Evolutionary conservation across 2,888 invertebrate genomes (phyloP).

Genomic region (Athetis lepigone): DNA sequence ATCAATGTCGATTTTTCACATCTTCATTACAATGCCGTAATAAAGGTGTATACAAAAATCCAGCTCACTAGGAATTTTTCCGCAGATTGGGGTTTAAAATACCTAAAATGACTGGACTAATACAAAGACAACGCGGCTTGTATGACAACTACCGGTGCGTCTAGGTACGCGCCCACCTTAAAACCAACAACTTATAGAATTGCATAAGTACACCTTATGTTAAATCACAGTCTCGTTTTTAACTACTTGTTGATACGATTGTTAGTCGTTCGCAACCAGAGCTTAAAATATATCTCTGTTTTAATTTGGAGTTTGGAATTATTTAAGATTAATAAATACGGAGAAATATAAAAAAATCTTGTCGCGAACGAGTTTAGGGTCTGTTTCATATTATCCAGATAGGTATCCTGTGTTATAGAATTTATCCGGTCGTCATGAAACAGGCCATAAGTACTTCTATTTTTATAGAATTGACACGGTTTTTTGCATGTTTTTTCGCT

Average conservation of each 20-base stretch:
- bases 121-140: no score
- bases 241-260: neutral
- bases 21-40: no score
- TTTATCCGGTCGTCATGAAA: neutral
- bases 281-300: neutral
- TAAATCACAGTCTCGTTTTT: neutral
- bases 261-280: constrained; percentile 14
- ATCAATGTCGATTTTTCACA: no score
- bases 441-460: neutral
- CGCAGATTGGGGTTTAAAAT: no score
- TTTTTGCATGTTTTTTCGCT: constrained; percentile 42
- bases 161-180: no score
- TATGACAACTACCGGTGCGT: no score
- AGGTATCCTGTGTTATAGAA: neutral
- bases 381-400: neutral
- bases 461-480: neutral
- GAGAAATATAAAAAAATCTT: neutral
- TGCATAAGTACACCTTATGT: constrained; percentile 1
- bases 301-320: neutral
- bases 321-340: neutral
- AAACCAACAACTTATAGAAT: neutral
- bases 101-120: no score
- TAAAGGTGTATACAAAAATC: no score
- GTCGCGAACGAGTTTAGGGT: neutral
- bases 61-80: no score